phyloP scores from a whole-genome alignment of 2,113 vertebrate species.

The Eudorcas thomsonii region DNA sequence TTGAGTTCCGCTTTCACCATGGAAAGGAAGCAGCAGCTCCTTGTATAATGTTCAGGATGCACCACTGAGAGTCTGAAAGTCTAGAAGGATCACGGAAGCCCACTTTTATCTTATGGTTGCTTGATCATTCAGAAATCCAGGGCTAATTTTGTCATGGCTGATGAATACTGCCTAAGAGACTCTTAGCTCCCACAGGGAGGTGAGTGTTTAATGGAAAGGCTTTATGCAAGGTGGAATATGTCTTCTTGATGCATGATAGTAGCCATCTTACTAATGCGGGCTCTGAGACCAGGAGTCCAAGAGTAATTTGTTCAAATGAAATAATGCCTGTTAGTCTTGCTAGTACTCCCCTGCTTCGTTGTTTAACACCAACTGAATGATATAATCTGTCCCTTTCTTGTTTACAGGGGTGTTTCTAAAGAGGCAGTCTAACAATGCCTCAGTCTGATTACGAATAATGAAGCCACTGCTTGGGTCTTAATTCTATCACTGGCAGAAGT shows the following conservation, averaged over 20 bases:
- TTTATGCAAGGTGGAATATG: conserved; percentile 53
- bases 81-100: background rate
- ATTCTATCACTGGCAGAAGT: background rate
- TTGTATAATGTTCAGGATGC: background rate
- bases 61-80: background rate
- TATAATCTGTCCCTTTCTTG: conserved; percentile 43
- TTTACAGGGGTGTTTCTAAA: conserved; percentile 35
- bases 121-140: background rate
- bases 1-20: background rate
- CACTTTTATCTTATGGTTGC: background rate
- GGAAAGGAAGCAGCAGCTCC: background rate
- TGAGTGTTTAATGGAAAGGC: conserved; percentile 56
- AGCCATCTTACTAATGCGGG: conserved; percentile 4
- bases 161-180: background rate
- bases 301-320: conserved; percentile 58
- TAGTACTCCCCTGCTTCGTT: background rate
- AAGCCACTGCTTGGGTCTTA: background rate
- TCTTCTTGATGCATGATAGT: conserved; percentile 55
- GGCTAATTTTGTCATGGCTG: accelerated
- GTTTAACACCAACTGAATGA: conserved; percentile 43
- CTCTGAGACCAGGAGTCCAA: conserved; percentile 43
- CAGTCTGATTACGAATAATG: background rate
- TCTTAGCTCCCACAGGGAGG: background rate
- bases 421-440: background rate
- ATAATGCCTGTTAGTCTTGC: conserved; percentile 58